phyloP scores from a whole-genome alignment of 2,113 vertebrate species.

The Brevimyrus niger region DNA sequence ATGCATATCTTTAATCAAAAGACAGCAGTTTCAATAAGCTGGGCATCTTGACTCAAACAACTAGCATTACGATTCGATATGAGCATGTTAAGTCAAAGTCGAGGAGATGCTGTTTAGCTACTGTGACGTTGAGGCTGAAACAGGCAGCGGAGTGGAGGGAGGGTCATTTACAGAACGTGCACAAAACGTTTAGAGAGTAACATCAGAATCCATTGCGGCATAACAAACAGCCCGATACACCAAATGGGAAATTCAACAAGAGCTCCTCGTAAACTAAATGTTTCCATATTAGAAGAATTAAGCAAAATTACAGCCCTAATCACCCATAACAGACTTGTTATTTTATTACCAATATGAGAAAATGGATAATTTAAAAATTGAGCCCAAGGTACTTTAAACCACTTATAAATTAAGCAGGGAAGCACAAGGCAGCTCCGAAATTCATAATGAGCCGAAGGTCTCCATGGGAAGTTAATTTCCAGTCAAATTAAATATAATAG shows the following conservation, averaged over 20 bases:
- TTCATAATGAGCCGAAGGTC: conserved; percentile 1
- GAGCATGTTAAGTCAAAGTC: neutral
- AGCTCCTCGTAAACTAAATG: neutral
- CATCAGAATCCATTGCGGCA: neutral
- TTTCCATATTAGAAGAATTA: neutral
- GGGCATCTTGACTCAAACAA: neutral
- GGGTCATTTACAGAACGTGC: neutral
- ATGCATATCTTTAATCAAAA: neutral
- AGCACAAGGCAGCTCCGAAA: neutral
- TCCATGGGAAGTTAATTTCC: conserved; percentile 1
- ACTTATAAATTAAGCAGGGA: conserved; percentile 2
- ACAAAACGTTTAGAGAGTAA: neutral
- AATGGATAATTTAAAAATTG: conserved; percentile 7
- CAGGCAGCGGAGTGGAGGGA: neutral
- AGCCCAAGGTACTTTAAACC: neutral
- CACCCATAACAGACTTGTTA: conserved; percentile 4
- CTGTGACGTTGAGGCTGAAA: neutral
- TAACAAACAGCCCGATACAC: neutral
- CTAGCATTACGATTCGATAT: neutral
- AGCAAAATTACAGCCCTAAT: neutral
- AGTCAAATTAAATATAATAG: conserved; percentile 21
- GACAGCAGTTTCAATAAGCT: neutral
- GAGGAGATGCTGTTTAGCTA: neutral
- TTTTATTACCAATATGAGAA: conserved; percentile 2
- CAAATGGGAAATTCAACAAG: neutral